phyloP scores from a whole-genome alignment of 2,113 vertebrate genomes.

The Gymnarchus niloticus region DNA sequence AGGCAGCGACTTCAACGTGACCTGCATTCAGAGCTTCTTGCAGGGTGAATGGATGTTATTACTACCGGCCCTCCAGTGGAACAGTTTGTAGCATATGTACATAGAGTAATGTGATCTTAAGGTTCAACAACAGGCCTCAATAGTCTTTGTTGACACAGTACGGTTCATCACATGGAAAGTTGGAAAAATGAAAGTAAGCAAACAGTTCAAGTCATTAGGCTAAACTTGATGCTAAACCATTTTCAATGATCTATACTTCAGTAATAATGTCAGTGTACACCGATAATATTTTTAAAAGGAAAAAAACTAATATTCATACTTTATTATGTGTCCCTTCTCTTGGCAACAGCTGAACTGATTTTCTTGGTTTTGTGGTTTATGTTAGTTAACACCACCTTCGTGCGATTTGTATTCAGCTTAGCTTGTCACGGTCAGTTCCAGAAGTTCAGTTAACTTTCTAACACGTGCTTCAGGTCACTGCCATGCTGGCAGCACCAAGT shows the following conservation, averaged over 20 bases:
- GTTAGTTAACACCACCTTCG: not conserved
- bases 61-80: not conserved
- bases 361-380: not conserved
- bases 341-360: not conserved
- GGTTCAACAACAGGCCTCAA: not conserved
- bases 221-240: not conserved
- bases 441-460: not conserved
- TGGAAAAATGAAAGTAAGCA: not conserved
- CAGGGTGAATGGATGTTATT: not conserved
- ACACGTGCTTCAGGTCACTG: not conserved
- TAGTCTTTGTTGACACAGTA: conserved; percentile 2
- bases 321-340: not conserved
- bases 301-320: not conserved
- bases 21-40: not conserved
- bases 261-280: not conserved
- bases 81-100: not conserved
- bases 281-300: not conserved
- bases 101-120: not conserved
- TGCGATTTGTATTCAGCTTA: not conserved
- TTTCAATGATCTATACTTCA: not conserved
- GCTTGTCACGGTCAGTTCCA: not conserved
- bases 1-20: not conserved
- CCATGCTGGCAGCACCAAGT: no score
- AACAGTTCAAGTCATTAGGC: not conserved
- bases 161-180: not conserved